These are phyloP conservation scores for Ceratosolen solmsi DNA, from an alignment of 1,140 invertebrate genomes.

Conservation along the genomic window DNA sequence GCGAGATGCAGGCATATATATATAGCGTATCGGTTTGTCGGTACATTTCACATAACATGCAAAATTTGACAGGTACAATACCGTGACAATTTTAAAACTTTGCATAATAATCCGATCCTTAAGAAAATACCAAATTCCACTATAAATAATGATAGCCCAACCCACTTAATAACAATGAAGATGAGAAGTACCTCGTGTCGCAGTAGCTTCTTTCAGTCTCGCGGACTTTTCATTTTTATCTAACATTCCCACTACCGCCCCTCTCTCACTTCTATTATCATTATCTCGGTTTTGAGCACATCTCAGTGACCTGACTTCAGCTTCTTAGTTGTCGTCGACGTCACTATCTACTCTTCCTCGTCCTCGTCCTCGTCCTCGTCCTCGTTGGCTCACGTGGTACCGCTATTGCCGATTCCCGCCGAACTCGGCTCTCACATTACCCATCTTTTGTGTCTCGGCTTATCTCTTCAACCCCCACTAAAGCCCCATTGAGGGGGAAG, in stretches of 20 bases:
- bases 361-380: not conserved
- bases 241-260: not conserved
- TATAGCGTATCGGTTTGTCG: too few relatives aligned
- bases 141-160: conserved; percentile 38
- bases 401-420: not conserved
- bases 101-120: not conserved
- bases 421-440: not conserved
- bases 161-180: conserved; percentile 15
- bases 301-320: not conserved
- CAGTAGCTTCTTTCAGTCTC: not conserved
- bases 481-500: not conserved
- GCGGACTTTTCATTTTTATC: not conserved
- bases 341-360: conserved; percentile 4
- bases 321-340: not conserved
- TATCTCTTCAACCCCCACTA: conserved; percentile 2
- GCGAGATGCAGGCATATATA: too few relatives aligned
- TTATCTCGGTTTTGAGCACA: not conserved
- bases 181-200: not conserved
- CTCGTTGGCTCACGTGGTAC: not conserved
- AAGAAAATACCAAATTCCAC: not conserved
- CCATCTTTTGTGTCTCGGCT: conserved; percentile 21
- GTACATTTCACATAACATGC: too few relatives aligned
- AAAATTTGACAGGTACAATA: too few relatives aligned
- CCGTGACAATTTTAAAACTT: not conserved
- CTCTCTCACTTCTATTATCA: not conserved